A percentile compares a stretch with the other conserved stretches of the same genome.
Conservation (phyloP, 2,888 invertebrate genomes). For the Caenorhabditis imperialis region DNA sequence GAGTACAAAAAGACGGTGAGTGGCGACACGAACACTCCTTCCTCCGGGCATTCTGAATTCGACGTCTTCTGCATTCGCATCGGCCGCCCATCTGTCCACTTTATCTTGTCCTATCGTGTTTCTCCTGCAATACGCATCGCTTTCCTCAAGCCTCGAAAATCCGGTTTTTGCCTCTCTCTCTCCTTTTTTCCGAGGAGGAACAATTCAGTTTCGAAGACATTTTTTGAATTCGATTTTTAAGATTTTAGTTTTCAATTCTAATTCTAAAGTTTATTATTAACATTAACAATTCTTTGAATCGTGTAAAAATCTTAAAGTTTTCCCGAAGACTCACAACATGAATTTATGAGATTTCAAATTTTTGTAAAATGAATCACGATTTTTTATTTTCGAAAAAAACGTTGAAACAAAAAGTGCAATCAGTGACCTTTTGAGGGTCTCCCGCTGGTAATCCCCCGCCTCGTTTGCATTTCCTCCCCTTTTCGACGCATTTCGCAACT, state of each 20-base stretch:
- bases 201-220: constrained; percentile 1
- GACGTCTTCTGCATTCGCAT: constrained; percentile 6
- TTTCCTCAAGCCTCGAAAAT: not conserved
- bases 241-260: not conserved
- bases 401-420: too few species aligned
- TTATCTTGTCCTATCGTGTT: constrained; percentile 44
- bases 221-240: not conserved
- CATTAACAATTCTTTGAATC: too few species aligned
- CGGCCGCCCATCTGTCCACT: constrained; percentile 10
- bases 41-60: constrained; percentile 28
- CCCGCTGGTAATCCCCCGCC: not conserved
- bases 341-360: too few species aligned
- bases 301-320: too few species aligned
- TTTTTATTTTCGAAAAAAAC: constrained; percentile 1
- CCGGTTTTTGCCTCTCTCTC: constrained; percentile 13
- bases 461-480: constrained; percentile 1
- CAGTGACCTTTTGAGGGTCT: too few species aligned
- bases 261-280: not conserved
- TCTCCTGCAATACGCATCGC: constrained; percentile 23
- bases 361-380: not conserved
- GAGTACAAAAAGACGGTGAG: constrained; percentile 22
- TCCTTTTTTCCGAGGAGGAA: constrained; percentile 1
- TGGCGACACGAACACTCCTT: constrained; percentile 15
- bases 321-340: too few species aligned
- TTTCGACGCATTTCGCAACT: too few species aligned